phyloP scores from a whole-genome alignment of 2,888 invertebrate species.

The Andrena hattorfiana region DNA sequence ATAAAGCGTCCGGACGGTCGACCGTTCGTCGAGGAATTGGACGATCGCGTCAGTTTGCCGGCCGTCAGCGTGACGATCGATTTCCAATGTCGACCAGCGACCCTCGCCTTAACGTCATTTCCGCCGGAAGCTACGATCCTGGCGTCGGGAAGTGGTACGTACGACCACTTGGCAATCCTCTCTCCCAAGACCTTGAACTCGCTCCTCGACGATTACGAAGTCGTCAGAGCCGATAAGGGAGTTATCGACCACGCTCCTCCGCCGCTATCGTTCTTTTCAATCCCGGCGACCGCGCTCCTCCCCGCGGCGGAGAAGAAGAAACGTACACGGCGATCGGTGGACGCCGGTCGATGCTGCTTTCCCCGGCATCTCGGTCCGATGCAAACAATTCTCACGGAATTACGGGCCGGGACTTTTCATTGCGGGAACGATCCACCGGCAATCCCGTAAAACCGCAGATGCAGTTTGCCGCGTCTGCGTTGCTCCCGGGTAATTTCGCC shows the following conservation, averaged over 20 bases:
- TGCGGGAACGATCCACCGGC: slow-evolving; percentile 34
- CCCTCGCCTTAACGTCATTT: slow-evolving; percentile 61
- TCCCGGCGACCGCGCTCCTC: neutral
- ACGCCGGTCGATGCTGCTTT: neutral
- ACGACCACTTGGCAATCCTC: slow-evolving; percentile 62
- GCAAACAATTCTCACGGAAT: slow-evolving; percentile 25
- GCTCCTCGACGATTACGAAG: slow-evolving; percentile 56
- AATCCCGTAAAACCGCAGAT: slow-evolving; percentile 51
- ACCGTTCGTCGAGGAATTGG: slow-evolving; percentile 40
- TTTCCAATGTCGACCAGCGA: slow-evolving; percentile 65
- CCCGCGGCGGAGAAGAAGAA: too few species aligned
- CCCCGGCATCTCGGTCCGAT: neutral
- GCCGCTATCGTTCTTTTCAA: slow-evolving; percentile 47
- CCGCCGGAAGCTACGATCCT: slow-evolving; percentile 62
- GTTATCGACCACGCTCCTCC: slow-evolving; percentile 52
- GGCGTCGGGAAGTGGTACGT: slow-evolving; percentile 52
- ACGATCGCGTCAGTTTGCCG: slow-evolving; percentile 33
- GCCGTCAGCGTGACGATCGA: slow-evolving; percentile 57
- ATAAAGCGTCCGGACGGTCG: slow-evolving; percentile 21
- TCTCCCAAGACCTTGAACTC: slow-evolving; percentile 61
- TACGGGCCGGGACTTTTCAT: slow-evolving; percentile 46
- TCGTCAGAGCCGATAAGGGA: slow-evolving; percentile 54
- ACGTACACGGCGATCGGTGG: neutral
- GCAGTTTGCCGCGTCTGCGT: slow-evolving; percentile 46
- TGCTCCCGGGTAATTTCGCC: slow-evolving; percentile 25